These are phyloP conservation scores for Mimas tiliae DNA, from an alignment of 2,888 invertebrate genomes.

Conservation along the genomic window DNA sequence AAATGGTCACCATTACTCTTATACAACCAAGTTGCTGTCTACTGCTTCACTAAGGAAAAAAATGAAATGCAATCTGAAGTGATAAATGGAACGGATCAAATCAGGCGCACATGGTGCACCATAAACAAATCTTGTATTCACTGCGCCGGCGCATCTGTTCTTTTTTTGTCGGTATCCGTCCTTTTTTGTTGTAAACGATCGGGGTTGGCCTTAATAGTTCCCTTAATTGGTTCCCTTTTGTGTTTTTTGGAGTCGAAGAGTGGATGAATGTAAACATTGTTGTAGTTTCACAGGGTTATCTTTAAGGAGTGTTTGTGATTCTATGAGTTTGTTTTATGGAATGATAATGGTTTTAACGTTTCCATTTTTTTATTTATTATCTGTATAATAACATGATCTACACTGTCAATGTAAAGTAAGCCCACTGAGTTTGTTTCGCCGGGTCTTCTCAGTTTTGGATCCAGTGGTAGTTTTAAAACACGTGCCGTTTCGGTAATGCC, in stretches of 20 bases:
- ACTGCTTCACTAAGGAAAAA: background rate
- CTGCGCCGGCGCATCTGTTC: slow-evolving; percentile 26
- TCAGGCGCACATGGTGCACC: slow-evolving; percentile 28
- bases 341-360: background rate
- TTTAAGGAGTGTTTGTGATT: background rate
- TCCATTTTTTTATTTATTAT: no score
- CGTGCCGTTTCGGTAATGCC: no score
- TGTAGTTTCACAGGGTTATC: background rate
- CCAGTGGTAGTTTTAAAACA: no score
- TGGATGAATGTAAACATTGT: slow-evolving; percentile 13
- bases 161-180: slow-evolving; percentile 27
- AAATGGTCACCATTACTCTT: background rate
- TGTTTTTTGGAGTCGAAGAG: background rate
- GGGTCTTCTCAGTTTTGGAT: no score
- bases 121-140: slow-evolving; percentile 36
- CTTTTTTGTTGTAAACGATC: slow-evolving; percentile 24
- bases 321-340: background rate
- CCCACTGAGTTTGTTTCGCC: no score
- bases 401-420: no score
- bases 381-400: no score
- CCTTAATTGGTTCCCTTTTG: slow-evolving; percentile 22
- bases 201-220: slow-evolving; percentile 26
- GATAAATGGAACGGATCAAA: slow-evolving; percentile 28
- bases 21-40: background rate
- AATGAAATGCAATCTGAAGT: slow-evolving; percentile 20